Percentiles rank a stretch among this genome's conserved stretches.
Conservation (phyloP, 2,888 invertebrate species). For the Mongoloraphidia duomilia region DNA sequence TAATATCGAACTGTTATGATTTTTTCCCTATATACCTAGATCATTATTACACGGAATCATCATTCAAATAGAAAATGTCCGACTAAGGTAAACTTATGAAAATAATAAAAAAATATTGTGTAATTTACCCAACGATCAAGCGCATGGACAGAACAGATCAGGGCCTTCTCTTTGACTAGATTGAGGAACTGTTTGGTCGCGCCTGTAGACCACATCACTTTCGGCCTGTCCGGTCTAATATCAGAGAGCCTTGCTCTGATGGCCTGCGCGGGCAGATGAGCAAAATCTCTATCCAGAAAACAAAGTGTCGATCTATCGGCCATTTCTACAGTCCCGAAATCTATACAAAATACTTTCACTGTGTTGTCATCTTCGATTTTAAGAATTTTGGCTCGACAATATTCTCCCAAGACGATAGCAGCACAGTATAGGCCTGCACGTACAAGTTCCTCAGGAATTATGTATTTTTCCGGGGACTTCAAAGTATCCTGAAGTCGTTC, state of each 20-base stretch:
- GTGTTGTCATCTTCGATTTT: slow-evolving; percentile 28
- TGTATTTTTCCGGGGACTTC: background rate
- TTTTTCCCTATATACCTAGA: too few relatives aligned
- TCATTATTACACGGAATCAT: too few relatives aligned
- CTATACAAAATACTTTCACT: slow-evolving; percentile 40
- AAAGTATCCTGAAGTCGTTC: slow-evolving; percentile 34
- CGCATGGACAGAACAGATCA: background rate
- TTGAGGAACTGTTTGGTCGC: background rate
- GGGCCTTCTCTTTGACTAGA: background rate
- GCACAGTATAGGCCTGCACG: slow-evolving; percentile 35
- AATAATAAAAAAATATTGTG: too few relatives aligned
- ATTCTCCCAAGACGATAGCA: slow-evolving; percentile 32
- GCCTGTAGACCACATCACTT: slow-evolving; percentile 32
- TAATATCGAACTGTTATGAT: too few relatives aligned
- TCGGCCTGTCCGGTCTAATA: slow-evolving; percentile 29
- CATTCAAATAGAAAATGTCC: too few relatives aligned
- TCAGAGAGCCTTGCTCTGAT: slow-evolving; percentile 35
- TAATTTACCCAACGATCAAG: too few relatives aligned
- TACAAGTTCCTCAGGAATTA: too few relatives aligned
- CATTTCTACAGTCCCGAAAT: slow-evolving; percentile 39
- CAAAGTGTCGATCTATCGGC: slow-evolving; percentile 23
- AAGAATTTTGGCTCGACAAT: slow-evolving; percentile 37
- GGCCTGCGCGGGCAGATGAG: slow-evolving; percentile 34
- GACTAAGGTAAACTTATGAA: too few relatives aligned
- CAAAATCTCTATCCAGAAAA: slow-evolving; percentile 30